Evolutionary conservation across 1,140 invertebrate species (phyloP).

Genomic region (Oppia nitens): DNA sequence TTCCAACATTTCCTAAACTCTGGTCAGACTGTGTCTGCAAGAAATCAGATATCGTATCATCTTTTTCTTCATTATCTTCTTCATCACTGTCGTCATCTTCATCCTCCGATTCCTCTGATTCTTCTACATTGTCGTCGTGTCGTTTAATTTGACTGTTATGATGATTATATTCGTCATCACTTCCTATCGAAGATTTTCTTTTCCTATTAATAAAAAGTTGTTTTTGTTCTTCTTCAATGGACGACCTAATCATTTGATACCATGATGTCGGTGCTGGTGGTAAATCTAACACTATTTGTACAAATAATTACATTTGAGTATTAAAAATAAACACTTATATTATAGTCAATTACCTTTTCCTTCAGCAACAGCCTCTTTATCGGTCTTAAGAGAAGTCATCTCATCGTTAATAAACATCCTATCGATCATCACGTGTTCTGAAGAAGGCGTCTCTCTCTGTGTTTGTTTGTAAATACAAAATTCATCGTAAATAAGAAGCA

Average conservation of each 20-base stretch:
- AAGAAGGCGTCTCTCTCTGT: slow-evolving; percentile 44
- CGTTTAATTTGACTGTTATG: too few species aligned
- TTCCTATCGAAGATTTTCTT: slow-evolving; percentile 2
- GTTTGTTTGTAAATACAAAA: too few species aligned
- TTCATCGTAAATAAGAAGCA: slow-evolving; percentile 18
- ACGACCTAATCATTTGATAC: slow-evolving; percentile 3
- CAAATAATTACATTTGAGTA: neutral
- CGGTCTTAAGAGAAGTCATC: slow-evolving; percentile 37
- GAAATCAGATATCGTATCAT: neutral
- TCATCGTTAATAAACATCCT: slow-evolving; percentile 49
- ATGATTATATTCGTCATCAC: neutral
- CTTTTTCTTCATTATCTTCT: neutral
- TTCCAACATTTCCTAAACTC: neutral
- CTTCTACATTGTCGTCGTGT: slow-evolving; percentile 21
- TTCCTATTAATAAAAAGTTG: slow-evolving; percentile 6
- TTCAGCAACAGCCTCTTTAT: slow-evolving; percentile 27
- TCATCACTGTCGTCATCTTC: slow-evolving; percentile 13
- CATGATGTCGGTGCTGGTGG: slow-evolving; percentile 19
- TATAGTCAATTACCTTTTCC: slow-evolving; percentile 23
- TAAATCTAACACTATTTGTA: slow-evolving; percentile 18
- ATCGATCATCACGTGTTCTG: slow-evolving; percentile 53
- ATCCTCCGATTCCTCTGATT: slow-evolving; percentile 18
- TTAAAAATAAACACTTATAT: neutral
- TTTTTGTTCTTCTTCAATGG: slow-evolving; percentile 1
- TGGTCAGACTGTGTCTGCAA: neutral